These are phyloP conservation scores for Choreutis nemorana DNA, from an alignment of 2,888 invertebrate species.

Conservation along the genomic window DNA sequence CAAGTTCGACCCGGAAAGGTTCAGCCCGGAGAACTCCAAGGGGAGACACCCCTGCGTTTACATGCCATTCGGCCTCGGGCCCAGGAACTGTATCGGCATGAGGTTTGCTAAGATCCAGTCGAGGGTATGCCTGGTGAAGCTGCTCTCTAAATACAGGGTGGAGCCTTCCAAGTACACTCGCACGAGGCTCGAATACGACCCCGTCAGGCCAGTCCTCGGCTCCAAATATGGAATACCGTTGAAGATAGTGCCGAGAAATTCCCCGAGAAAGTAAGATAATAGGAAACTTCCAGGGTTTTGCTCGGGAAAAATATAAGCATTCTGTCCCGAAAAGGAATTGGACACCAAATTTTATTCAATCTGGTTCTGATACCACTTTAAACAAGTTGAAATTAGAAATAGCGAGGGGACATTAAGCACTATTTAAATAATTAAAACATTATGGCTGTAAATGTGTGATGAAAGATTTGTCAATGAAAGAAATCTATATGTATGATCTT, in stretches of 20 bases:
- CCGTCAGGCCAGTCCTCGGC: conserved; percentile 3
- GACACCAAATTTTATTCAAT: no score
- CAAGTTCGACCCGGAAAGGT: conserved; percentile 10
- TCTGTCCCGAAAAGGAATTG: no score
- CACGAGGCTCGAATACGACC: conserved; percentile 5
- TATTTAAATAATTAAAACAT: no score
- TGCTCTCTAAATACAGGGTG: conserved; percentile 10
- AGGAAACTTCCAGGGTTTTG: no score
- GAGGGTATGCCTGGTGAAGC: conserved; percentile 8
- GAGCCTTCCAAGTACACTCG: conserved; percentile 5
- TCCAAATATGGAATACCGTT: conserved; percentile 10
- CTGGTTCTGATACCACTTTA: no score
- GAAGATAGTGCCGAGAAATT: conserved; percentile 2
- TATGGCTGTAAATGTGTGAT: no score
- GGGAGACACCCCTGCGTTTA: conserved; percentile 10
- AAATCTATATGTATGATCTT: no score
- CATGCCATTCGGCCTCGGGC: conserved; percentile 9
- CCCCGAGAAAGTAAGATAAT: background rate
- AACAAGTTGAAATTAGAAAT: no score
- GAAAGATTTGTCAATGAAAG: no score
- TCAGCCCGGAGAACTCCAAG: conserved; percentile 8
- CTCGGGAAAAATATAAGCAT: no score
- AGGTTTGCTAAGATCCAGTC: conserved; percentile 13
- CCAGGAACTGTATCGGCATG: conserved; percentile 9
- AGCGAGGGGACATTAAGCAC: no score